These are phyloP conservation scores for Esox niger DNA, from an alignment of 2,113 vertebrate genomes.

Conservation along the genomic window DNA sequence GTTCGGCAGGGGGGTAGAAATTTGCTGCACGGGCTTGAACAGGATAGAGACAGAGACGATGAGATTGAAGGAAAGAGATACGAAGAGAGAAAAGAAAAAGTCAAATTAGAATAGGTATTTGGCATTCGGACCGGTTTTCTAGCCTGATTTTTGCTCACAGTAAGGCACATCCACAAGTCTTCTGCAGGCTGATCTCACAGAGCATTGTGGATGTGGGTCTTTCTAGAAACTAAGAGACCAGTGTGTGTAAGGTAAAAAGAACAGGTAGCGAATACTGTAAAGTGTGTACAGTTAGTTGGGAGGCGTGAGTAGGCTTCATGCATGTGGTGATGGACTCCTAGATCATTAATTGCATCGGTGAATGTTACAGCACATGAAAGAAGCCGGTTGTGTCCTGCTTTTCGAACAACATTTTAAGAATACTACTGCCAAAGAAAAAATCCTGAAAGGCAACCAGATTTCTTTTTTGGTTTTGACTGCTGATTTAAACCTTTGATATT, in stretches of 20 bases:
- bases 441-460: not conserved
- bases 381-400: constrained; percentile 23
- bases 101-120: not conserved
- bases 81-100: not conserved
- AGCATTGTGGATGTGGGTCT: not conserved
- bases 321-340: constrained; percentile 32
- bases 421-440: not conserved
- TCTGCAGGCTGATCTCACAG: not conserved
- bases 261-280: not conserved
- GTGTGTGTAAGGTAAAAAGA: not conserved
- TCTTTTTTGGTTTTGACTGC: not conserved
- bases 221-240: not conserved
- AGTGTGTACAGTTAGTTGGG: constrained; percentile 24
- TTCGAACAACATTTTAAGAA: too few species aligned
- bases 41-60: not conserved
- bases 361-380: constrained; percentile 23
- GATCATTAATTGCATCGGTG: constrained; percentile 29
- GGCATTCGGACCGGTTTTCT: not conserved
- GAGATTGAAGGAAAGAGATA: constrained; percentile 21
- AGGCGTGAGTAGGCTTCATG: constrained; percentile 47
- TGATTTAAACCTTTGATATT: not conserved
- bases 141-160: too few species aligned
- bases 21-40: constrained; percentile 55
- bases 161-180: too few species aligned
- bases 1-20: constrained; percentile 46